Conservation (phyloP, 2,888 invertebrate genomes). For the Fragum sueziense region DNA sequence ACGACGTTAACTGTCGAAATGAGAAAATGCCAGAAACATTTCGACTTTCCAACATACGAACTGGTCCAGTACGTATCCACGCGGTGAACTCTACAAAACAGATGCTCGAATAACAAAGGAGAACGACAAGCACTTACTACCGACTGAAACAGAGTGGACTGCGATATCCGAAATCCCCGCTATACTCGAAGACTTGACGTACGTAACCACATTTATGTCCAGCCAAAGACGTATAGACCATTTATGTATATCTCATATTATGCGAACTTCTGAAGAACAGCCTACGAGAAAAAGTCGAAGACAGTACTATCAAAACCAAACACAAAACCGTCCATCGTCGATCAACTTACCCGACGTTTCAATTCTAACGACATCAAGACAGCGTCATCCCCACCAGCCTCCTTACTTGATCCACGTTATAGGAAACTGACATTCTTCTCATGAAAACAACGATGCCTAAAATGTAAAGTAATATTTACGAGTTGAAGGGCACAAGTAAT, state of each 20-base stretch:
- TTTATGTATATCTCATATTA: background rate
- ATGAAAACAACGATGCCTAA: too few relatives aligned
- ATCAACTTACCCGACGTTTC: background rate
- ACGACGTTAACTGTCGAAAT: too few relatives aligned
- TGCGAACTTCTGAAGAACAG: background rate
- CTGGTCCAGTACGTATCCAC: background rate
- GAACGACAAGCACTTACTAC: too few relatives aligned
- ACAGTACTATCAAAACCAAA: too few relatives aligned
- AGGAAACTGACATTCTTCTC: background rate
- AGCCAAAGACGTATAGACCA: background rate
- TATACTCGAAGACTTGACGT: too few relatives aligned
- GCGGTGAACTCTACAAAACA: background rate
- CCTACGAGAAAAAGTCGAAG: background rate
- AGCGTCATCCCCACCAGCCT: background rate
- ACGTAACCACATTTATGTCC: too few relatives aligned
- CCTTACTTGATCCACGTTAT: background rate
- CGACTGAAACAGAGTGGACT: too few relatives aligned
- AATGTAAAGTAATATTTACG: too few relatives aligned
- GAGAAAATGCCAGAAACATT: slow-evolving; percentile 40
- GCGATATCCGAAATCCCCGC: too few relatives aligned
- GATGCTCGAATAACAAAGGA: too few relatives aligned
- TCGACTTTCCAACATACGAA: background rate
- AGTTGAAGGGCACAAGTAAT: too few relatives aligned
- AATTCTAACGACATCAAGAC: background rate
- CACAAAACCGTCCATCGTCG: background rate